Conservation (phyloP, 2,888 invertebrate species). For the Myopa tessellatipennis region DNA sequence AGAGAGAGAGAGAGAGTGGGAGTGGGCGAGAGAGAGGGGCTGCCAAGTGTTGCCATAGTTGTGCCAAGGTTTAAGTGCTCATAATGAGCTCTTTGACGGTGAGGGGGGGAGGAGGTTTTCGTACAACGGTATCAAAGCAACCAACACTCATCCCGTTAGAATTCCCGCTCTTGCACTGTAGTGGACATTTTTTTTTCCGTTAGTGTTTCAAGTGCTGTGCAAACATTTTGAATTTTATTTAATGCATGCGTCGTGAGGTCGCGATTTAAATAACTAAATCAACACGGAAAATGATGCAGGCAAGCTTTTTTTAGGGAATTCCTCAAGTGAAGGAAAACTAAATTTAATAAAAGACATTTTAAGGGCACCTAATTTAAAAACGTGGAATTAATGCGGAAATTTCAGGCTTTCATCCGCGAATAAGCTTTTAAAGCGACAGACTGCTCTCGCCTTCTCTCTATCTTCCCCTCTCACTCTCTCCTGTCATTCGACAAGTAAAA, state of each 20-base stretch:
- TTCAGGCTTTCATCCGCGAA: background rate
- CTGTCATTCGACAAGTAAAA: no score
- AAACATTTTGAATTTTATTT: constrained; percentile 32
- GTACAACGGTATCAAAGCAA: background rate
- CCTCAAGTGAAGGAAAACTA: no score
- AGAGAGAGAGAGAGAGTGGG: background rate
- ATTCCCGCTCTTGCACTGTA: constrained; percentile 3
- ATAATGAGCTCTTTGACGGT: constrained; percentile 15
- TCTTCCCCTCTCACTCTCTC: no score
- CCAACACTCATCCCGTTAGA: background rate
- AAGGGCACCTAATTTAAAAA: no score
- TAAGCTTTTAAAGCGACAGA: no score
- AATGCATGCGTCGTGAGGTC: constrained; percentile 19
- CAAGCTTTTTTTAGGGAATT: background rate
- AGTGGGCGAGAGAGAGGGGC: background rate
- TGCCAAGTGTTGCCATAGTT: constrained; percentile 11
- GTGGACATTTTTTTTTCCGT: background rate
- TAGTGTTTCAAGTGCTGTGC: constrained; percentile 32
- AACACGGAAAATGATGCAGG: background rate
- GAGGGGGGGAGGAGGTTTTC: background rate
- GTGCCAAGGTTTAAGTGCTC: constrained; percentile 29
- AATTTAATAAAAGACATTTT: no score
- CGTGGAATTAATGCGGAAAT: background rate
- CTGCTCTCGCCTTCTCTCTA: no score
- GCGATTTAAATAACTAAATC: background rate